phyloP scores from a whole-genome alignment of 2,797 vertebrate genomes.

The Glyptemys insculpta region DNA sequence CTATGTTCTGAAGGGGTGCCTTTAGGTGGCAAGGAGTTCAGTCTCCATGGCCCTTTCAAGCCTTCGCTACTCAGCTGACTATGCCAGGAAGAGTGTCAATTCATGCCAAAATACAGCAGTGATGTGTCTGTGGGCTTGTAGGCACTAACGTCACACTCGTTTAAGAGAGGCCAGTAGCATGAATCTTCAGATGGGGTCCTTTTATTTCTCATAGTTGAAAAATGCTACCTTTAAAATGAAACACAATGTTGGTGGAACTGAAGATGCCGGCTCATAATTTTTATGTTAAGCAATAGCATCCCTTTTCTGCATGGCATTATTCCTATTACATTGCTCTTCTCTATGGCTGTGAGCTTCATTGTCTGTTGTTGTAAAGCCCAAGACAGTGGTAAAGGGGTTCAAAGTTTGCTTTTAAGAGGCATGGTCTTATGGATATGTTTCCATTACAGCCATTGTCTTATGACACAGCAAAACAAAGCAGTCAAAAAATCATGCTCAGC shows the following conservation, averaged over 20 bases:
- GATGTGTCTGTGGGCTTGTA: neutral
- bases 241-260: neutral
- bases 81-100: neutral
- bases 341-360: neutral
- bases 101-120: rapidly evolving
- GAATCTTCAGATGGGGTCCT: neutral
- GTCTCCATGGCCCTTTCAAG: neutral
- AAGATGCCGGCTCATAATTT: neutral
- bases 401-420: constrained; percentile 12
- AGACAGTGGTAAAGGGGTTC: neutral
- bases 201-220: neutral
- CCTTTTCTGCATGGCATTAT: neutral
- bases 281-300: neutral
- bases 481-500: constrained; percentile 75
- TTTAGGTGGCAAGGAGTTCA: neutral
- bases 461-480: constrained; percentile 43
- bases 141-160: neutral
- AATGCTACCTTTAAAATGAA: constrained; percentile 16
- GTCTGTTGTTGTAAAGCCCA: neutral
- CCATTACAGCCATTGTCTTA: constrained; percentile 1
- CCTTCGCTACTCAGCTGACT: neutral
- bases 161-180: neutral
- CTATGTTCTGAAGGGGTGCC: neutral
- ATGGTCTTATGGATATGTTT: neutral
- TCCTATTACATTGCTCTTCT: neutral